Conservation (phyloP, 2,113 vertebrate genomes). For the Brienomyrus longianalis region DNA sequence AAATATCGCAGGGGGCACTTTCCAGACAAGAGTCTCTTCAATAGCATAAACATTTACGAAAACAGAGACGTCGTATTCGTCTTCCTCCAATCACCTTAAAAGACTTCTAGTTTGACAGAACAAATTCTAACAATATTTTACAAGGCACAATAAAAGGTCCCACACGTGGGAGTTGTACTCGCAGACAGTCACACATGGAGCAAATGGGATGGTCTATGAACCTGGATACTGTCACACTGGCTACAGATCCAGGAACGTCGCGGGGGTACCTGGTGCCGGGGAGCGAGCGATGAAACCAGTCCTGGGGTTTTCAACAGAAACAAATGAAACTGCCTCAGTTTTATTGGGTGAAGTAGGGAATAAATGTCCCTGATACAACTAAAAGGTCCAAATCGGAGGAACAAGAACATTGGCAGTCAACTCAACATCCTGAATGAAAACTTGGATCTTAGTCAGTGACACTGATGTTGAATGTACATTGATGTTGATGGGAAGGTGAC, state of each 20-base stretch:
- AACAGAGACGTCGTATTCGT: not conserved
- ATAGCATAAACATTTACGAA: not conserved
- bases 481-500: not conserved
- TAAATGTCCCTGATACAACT: not conserved
- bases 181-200: not conserved
- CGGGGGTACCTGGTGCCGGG: not conserved
- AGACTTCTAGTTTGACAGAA: not conserved
- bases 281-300: not conserved
- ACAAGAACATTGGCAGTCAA: not conserved
- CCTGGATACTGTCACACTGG: not conserved
- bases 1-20: not conserved
- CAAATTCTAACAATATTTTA: constrained; percentile 7
- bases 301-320: not conserved
- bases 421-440: not conserved
- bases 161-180: not conserved
- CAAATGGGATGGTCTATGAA: not conserved
- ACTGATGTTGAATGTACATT: not conserved
- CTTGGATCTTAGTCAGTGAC: not conserved
- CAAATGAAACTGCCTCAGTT: not conserved
- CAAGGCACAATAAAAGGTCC: not conserved
- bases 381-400: not conserved
- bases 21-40: constrained; percentile 4
- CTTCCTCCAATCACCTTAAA: not conserved
- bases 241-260: not conserved
- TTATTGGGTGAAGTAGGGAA: not conserved